Percentiles rank a stretch among this genome's conserved stretches.
phyloP scores from a whole-genome alignment of 1,140 invertebrate species.

The Drosophila funebris region DNA sequence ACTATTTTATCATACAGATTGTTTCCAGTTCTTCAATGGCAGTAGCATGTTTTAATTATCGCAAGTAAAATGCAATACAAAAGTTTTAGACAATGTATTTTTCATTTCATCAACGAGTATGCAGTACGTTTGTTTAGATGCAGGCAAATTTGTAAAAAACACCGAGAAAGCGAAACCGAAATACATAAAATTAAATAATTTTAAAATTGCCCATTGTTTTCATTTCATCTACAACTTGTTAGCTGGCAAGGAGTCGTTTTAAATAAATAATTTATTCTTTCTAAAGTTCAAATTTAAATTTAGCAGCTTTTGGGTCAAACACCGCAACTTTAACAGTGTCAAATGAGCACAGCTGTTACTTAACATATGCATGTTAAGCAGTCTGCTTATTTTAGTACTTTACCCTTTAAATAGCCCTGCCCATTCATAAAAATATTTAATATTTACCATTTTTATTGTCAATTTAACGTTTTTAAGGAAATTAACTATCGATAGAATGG shows the following conservation, averaged over 20 bases:
- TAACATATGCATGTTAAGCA: neutral
- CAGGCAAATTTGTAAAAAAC: constrained; percentile 46
- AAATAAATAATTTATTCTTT: too few relatives aligned
- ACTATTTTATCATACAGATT: constrained; percentile 25
- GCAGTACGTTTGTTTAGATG: constrained; percentile 36
- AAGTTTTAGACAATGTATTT: constrained; percentile 29
- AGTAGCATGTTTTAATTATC: constrained; percentile 28
- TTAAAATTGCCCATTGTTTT: constrained; percentile 26
- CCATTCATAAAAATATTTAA: too few relatives aligned
- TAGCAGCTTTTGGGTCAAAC: too few relatives aligned
- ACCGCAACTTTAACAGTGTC: too few relatives aligned
- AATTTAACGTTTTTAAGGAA: neutral
- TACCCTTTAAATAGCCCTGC: too few relatives aligned
- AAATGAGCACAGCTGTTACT: neutral
- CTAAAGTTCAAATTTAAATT: too few relatives aligned
- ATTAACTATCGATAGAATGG: neutral
- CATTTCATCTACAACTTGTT: neutral
- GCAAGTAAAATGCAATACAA: constrained; percentile 29
- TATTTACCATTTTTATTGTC: too few relatives aligned
- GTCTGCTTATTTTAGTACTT: too few relatives aligned
- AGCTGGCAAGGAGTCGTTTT: too few relatives aligned
- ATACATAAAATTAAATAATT: constrained; percentile 53
- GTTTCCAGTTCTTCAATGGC: constrained; percentile 46
- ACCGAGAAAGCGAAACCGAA: constrained; percentile 44
- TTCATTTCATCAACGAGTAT: constrained; percentile 38